A percentile compares a stretch with the other conserved stretches of the same genome.
Evolutionary conservation across 2,888 invertebrate species (phyloP).

Genomic region (Amiota communis): DNA sequence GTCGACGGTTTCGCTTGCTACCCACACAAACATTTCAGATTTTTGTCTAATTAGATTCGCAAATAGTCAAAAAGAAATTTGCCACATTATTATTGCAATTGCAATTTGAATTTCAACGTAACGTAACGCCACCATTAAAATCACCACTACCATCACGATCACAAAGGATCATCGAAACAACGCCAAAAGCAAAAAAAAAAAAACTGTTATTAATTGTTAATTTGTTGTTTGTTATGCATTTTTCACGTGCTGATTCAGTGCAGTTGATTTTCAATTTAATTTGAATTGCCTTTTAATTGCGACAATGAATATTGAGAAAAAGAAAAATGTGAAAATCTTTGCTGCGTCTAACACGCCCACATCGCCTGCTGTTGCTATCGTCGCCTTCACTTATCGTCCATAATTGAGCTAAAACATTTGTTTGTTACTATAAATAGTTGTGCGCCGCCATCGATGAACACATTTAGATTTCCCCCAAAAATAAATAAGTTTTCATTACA

Average conservation of each 20-base stretch:
- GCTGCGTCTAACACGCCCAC: not conserved
- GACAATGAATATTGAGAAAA: no score
- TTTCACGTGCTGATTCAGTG: slow-evolving; percentile 26
- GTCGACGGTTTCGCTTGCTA: slow-evolving; percentile 49
- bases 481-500: not conserved
- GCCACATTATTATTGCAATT: slow-evolving; percentile 40
- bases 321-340: no score
- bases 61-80: slow-evolving; percentile 42
- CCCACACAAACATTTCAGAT: slow-evolving; percentile 53
- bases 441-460: slow-evolving; percentile 53
- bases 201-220: slow-evolving; percentile 64
- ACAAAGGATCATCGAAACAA: not conserved
- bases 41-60: slow-evolving; percentile 32
- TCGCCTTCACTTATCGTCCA: slow-evolving; percentile 38
- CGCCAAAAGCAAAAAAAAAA: no score
- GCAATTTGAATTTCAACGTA: slow-evolving; percentile 49
- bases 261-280: not conserved
- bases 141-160: slow-evolving; percentile 36
- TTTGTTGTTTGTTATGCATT: slow-evolving; percentile 34
- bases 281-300: slow-evolving; percentile 2
- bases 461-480: slow-evolving; percentile 54
- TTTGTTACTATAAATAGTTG: slow-evolving; percentile 60
- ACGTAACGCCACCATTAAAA: slow-evolving; percentile 54
- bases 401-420: slow-evolving; percentile 59
- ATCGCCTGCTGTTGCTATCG: slow-evolving; percentile 36